These are phyloP conservation scores for Xiphias gladius DNA, from an alignment of 2,113 vertebrate species.

Conservation along the genomic window DNA sequence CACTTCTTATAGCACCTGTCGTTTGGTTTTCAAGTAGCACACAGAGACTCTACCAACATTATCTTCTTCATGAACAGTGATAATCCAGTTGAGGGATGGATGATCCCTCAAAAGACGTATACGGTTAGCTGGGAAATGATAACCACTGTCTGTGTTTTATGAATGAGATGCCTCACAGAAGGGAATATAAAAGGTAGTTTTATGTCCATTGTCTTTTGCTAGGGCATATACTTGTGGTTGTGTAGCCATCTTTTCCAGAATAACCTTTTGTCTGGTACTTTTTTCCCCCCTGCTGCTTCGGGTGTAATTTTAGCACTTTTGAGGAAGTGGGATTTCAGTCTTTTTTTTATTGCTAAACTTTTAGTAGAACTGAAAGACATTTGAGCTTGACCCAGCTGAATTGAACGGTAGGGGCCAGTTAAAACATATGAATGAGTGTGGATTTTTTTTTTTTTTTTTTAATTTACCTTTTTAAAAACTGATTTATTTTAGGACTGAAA, in stretches of 20 bases:
- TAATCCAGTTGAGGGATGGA: constrained; percentile 52
- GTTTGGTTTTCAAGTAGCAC: constrained; percentile 55
- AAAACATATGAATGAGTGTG: not conserved
- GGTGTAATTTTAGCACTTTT: constrained; percentile 62
- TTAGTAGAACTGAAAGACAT: constrained; percentile 16
- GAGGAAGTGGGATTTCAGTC: constrained; percentile 55
- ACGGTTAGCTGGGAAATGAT: constrained; percentile 21
- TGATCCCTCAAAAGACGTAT: constrained; percentile 22
- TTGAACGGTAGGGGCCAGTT: not conserved
- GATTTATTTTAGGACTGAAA: not conserved
- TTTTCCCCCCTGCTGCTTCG: constrained; percentile 13
- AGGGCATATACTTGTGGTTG: constrained; percentile 24
- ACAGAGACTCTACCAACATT: not conserved
- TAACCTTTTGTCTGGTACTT: constrained; percentile 43
- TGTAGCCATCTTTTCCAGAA: constrained; percentile 42
- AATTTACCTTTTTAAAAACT: not conserved
- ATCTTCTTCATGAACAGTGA: constrained; percentile 12
- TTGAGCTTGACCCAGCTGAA: constrained; percentile 22
- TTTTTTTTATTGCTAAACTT: constrained; percentile 6
- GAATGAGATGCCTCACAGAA: constrained; percentile 47
- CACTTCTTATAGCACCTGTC: constrained; percentile 46
- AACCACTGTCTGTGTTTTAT: constrained; percentile 44
- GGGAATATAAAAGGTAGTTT: constrained; percentile 24
- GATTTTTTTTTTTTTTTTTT: not conserved
- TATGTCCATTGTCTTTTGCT: constrained; percentile 16